phyloP scores from a whole-genome alignment of 2,888 invertebrate genomes.

The Dascillus cervinus region DNA sequence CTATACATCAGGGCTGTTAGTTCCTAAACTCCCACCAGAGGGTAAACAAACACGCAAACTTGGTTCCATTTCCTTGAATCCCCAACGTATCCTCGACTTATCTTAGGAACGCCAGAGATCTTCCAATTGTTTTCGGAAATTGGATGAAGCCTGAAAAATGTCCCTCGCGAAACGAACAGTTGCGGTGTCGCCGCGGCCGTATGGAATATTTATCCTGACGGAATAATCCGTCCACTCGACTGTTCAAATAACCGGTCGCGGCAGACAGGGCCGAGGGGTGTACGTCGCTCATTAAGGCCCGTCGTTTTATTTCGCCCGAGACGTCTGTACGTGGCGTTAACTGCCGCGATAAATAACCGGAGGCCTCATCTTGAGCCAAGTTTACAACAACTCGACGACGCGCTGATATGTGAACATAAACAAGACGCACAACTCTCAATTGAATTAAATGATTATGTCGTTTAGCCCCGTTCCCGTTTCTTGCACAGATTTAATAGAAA shows the following conservation, averaged over 20 bases:
- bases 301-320: too few relatives aligned
- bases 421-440: slow-evolving; percentile 30
- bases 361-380: slow-evolving; percentile 16
- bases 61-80: slow-evolving; percentile 30
- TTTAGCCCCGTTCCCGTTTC: slow-evolving; percentile 27
- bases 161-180: slow-evolving; percentile 21
- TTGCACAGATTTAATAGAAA: too few relatives aligned
- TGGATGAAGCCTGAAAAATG: slow-evolving; percentile 44
- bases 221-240: too few relatives aligned
- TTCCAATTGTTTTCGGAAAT: slow-evolving; percentile 46
- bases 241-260: too few relatives aligned
- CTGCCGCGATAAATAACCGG: slow-evolving; percentile 20
- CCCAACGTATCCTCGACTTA: slow-evolving; percentile 22
- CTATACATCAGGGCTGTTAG: slow-evolving; percentile 18
- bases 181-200: background rate
- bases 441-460: slow-evolving; percentile 36
- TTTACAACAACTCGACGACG: slow-evolving; percentile 17
- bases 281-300: too few relatives aligned
- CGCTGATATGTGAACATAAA: slow-evolving; percentile 34
- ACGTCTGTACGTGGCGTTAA: slow-evolving; percentile 19
- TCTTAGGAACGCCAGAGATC: slow-evolving; percentile 16
- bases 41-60: slow-evolving; percentile 29
- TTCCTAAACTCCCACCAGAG: slow-evolving; percentile 17
- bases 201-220: background rate
- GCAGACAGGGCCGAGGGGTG: too few relatives aligned